Evolutionary conservation across 2,113 vertebrate species (phyloP), one percentile per base, ranked within the genome.

Genomic region (Piaya cayana): DNA sequence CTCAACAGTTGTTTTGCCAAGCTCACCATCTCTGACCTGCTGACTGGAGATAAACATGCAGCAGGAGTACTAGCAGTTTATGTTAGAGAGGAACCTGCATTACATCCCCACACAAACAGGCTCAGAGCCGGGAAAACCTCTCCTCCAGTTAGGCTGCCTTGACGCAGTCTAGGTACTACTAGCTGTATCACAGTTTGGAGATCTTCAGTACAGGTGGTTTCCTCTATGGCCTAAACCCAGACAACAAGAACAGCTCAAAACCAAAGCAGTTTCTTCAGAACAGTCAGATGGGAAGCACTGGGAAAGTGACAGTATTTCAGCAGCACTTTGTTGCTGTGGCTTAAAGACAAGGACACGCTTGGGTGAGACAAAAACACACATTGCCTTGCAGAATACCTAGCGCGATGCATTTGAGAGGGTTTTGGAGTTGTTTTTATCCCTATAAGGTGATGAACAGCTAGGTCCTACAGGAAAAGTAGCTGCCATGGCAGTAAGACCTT

Each of bases 11-110:
- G 34, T 42, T 5, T 6, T 50, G 70, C 37, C 49, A 76, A 59
- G 47, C 19, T 71, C n/a, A 50, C 26, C 16, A 2, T 17, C 34
- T 45, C 62, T 42, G 56, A 79, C 67, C 42, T 43, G 32, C 15
- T 49, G 47, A 49, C 50, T 32, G 60, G n/a, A 84, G 4, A 60
- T 15, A 75, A 67, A 37, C 3, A 3, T 0, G 0, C 0, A 1
- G 30, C 43, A 85, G 9, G 82, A 93, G 47, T 43, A 34, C 8
- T 84, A 49, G 52, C 9, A 27, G 16, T 2, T 11, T 26, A 4
- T 7, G 9, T 39, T 32, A 47, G 19, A 78, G n/a, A 58, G n/a
- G 23, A 90, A 58, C 43, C 14, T 17, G 21, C 1, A 2, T 68
- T 36, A 67, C 47, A 67, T 4, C 22, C 12, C 9, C 21, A 3